phyloP scores from a whole-genome alignment of 2,113 vertebrate genomes.

The Heterotilapia buettikoferi region DNA sequence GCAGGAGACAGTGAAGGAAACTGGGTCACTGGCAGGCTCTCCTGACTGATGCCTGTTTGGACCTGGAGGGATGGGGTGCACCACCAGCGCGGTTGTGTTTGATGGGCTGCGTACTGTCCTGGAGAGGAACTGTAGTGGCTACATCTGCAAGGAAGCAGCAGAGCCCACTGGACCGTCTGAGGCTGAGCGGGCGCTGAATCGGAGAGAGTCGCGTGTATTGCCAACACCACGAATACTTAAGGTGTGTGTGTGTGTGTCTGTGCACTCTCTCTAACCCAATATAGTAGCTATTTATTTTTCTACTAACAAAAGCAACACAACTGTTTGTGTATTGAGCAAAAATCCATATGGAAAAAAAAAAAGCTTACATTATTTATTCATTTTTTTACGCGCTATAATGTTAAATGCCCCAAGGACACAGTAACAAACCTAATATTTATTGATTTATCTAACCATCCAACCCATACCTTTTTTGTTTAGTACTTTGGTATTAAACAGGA shows the following conservation, averaged over 20 bases:
- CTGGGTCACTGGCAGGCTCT: conserved; percentile 43
- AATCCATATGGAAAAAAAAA: not conserved
- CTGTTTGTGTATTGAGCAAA: not conserved
- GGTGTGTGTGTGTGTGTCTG: conserved; percentile 43
- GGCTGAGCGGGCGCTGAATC: conserved; percentile 75
- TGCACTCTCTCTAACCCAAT: not conserved
- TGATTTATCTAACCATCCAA: not conserved
- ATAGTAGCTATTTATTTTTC: not conserved
- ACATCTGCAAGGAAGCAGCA: conserved; percentile 84
- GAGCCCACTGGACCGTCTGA: conserved; percentile 82
- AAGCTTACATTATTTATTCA: not conserved
- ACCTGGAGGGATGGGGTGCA: conserved; percentile 89
- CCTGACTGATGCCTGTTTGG: conserved; percentile 71
- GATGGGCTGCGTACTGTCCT: conserved; percentile 88
- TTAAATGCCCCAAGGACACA: not conserved
- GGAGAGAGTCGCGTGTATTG: conserved; percentile 82
- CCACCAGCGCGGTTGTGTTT: conserved; percentile 87
- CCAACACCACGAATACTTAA: conserved; percentile 75
- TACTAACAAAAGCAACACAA: not conserved
- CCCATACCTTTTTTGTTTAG: not conserved
- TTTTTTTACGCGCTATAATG: not conserved
- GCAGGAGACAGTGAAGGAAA: conserved; percentile 24
- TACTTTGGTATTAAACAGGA: not conserved
- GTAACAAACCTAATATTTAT: not conserved
- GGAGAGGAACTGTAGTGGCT: conserved; percentile 91